Evolutionary conservation across 2,888 invertebrate genomes (phyloP).

Genomic region (Pristionchus japonicus): DNA sequence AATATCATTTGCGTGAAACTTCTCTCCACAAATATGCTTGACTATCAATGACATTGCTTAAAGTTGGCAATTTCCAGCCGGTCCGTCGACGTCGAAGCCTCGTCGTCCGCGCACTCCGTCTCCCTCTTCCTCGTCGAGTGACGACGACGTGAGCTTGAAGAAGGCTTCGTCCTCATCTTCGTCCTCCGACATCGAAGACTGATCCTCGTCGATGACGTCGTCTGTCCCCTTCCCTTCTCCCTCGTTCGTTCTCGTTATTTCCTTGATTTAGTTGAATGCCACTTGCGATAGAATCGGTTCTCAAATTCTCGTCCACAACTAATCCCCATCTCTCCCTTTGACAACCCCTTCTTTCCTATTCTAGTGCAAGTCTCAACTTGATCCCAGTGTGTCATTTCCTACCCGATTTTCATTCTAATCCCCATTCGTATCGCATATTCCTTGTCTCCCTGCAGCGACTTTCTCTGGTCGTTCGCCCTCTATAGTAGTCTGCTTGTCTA

Average conservation of each 20-base stretch:
- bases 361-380: not conserved
- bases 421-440: not conserved
- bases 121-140: not conserved
- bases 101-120: not conserved
- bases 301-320: not conserved
- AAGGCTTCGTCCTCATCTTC: not conserved
- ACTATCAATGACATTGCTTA: too few relatives aligned
- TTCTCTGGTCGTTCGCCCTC: not conserved
- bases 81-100: not conserved
- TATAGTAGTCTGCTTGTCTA: not conserved
- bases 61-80: too few relatives aligned
- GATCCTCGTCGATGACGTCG: not conserved
- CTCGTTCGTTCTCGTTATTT: not conserved
- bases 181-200: not conserved
- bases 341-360: not conserved
- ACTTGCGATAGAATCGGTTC: not conserved
- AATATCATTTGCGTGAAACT: too few relatives aligned
- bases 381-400: slow-evolving; percentile 18
- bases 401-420: not conserved
- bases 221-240: not conserved
- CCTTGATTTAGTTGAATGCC: not conserved
- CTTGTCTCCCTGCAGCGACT: not conserved
- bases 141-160: not conserved
- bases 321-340: not conserved
- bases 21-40: too few relatives aligned